Conservation (phyloP, 2,888 invertebrate genomes). For the Silvanus unidentatus region DNA sequence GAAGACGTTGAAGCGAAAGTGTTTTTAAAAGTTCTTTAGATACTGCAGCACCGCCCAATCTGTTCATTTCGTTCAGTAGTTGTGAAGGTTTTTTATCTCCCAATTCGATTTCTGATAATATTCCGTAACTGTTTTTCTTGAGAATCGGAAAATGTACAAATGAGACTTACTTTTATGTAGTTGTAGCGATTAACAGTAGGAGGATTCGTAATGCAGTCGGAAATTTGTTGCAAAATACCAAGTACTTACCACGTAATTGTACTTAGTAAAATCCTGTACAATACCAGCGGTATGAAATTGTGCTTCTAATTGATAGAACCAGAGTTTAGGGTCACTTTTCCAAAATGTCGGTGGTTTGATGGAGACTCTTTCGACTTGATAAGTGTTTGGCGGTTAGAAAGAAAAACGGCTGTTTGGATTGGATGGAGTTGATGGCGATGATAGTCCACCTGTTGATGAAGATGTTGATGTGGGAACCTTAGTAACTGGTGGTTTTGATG, state of each 20-base stretch:
- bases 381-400: constrained; percentile 17
- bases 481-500: too few relatives aligned
- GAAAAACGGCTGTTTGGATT: neutral
- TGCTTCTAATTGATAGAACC: constrained; percentile 28
- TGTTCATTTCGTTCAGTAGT: constrained; percentile 23
- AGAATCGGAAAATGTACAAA: constrained; percentile 22
- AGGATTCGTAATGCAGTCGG: constrained; percentile 23
- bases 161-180: constrained; percentile 20
- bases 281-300: constrained; percentile 18
- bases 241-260: constrained; percentile 26
- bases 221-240: constrained; percentile 23
- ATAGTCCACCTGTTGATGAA: too few relatives aligned
- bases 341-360: constrained; percentile 21
- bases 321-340: constrained; percentile 20
- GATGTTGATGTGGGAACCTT: too few relatives aligned
- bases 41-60: constrained; percentile 19
- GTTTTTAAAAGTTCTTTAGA: constrained; percentile 22
- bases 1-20: constrained; percentile 24
- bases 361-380: neutral
- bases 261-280: constrained; percentile 21
- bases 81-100: constrained; percentile 27
- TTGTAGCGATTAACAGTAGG: constrained; percentile 14
- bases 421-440: neutral
- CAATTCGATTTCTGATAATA: constrained; percentile 20
- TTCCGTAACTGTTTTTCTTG: constrained; percentile 21